phyloP scores from a whole-genome alignment of 2,113 vertebrate species.

The Pseudorectes ferrugineus region DNA sequence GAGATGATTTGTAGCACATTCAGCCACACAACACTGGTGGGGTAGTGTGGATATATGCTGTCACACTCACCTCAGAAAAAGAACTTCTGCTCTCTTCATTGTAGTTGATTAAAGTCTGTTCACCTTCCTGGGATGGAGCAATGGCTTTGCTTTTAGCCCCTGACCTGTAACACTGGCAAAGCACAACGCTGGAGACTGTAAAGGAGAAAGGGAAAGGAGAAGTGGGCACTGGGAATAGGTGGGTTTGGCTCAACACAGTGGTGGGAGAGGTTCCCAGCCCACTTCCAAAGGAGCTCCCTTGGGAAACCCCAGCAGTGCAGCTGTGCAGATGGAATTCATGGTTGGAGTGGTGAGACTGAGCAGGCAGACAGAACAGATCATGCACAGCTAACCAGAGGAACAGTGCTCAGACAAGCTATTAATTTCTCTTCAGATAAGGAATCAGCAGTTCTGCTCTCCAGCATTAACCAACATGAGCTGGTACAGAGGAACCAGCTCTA shows the following conservation, averaged over 20 bases:
- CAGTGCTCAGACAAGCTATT: not conserved
- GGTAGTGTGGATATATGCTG: not conserved
- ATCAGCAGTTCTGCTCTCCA: not conserved
- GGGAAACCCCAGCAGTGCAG: not conserved
- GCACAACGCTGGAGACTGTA: not conserved
- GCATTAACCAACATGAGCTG: not conserved
- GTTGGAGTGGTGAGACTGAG: not conserved
- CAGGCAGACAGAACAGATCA: not conserved
- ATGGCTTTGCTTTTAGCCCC: not conserved
- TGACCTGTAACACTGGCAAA: not conserved
- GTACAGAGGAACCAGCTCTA: not conserved
- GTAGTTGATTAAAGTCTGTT: constrained; percentile 52
- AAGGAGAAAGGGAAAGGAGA: not conserved
- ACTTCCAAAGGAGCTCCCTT: not conserved
- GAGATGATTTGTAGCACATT: not conserved
- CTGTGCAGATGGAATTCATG: not conserved
- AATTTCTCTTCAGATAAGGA: not conserved
- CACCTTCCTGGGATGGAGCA: not conserved
- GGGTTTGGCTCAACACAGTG: not conserved
- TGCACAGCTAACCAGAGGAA: not conserved
- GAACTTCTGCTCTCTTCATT: constrained; percentile 24
- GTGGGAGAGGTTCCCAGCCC: not conserved
- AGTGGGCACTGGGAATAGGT: not conserved
- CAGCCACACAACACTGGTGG: not conserved
- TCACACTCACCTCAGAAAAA: not conserved